Base-by-base conservation (phyloP, 2,888 invertebrate species). In the Clostera curtula region DNA sequence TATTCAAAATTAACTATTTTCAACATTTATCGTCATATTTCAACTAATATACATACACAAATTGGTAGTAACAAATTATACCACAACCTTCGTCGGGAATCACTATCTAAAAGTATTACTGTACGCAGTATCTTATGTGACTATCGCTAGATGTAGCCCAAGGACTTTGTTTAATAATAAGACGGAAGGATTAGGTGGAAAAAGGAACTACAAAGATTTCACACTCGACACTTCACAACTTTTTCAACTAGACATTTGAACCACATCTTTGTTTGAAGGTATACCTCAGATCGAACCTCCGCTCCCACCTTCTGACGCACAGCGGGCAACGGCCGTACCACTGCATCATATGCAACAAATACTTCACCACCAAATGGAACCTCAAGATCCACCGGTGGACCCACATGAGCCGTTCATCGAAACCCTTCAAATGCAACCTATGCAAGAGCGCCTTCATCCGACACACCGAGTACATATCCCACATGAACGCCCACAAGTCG, bases 321-420 rank as follows among this genome's bases (percentile, higher is more conserved):
- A 88, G 87, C 44, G 90, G 93, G 39, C 86, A 89, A 63, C 86
- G 89, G 29, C 93, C 93, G n/a, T 91, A 88, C 79, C 85, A 88
- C 34, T 96, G 96, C 73, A 85, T 89, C 27, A 89, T 95, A 28
- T 95, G 96, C 79, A 92, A 89, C 59, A 95, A 94, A 64, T 86
- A 89, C 14, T 95, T 95, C 79, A 91, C 92, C 46, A 95, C 95
- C 45, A 93, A 93, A 66, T 95, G 95, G 93, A 95, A 95, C 77
- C 85, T 95, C 26, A 93, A 94, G 62, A 86, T 93, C 46, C 95
- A 96, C 76, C 90, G 91, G 43, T 95, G 95, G 95, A 93, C 93
- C 25, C 95, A 96, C 75, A 91, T 91, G 29, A 90, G 91, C 26
- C 89, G 94, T 37, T 90, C 91, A 8, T 87, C 92, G 13, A 94